Percentiles rank a stretch among this genome's conserved stretches.
phyloP scores from a whole-genome alignment of 2,888 invertebrate genomes.

The Sarcophaga variegata region DNA sequence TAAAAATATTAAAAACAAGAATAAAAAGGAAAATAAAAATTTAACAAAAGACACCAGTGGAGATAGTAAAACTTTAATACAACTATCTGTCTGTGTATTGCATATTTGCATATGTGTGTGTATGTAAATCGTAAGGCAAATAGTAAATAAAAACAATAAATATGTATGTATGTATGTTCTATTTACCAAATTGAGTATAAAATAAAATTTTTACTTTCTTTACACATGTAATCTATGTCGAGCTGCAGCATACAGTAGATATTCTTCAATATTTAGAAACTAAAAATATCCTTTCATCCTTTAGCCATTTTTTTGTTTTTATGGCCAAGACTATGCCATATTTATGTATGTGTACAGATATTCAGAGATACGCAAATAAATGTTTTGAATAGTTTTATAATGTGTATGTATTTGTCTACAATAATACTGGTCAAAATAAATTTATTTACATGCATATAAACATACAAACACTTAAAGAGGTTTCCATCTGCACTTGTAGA shows the following conservation, averaged over 20 bases:
- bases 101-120: neutral
- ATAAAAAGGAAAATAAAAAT: neutral
- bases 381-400: conserved; percentile 12
- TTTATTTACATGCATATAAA: too few relatives aligned
- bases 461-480: too few relatives aligned
- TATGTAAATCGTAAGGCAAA: too few relatives aligned
- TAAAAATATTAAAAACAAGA: neutral
- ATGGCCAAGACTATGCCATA: neutral
- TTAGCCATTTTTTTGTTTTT: neutral
- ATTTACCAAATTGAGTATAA: neutral
- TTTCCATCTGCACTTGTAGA: too few relatives aligned
- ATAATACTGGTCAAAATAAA: conserved; percentile 28
- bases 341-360: neutral
- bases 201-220: neutral
- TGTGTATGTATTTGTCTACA: neutral
- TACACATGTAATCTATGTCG: neutral
- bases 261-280: neutral
- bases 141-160: too few relatives aligned
- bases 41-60: conserved; percentile 9
- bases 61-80: conserved; percentile 3
- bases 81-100: neutral
- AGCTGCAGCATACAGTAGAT: neutral
- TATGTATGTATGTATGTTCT: neutral
- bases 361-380: conserved; percentile 1
- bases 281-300: neutral